phyloP scores from a whole-genome alignment of 2,797 vertebrate species.

The Champsocephalus gunnari region DNA sequence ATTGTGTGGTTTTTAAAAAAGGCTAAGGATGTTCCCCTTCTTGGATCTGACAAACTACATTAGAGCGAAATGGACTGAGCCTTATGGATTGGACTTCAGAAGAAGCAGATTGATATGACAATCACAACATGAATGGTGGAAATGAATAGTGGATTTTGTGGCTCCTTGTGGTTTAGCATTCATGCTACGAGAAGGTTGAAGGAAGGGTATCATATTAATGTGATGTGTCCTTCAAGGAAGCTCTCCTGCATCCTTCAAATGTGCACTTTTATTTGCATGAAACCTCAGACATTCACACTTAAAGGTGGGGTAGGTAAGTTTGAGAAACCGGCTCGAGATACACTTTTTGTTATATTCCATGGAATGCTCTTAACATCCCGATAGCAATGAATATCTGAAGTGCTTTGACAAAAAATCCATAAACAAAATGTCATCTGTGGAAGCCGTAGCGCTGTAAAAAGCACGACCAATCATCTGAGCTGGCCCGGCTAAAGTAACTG shows the following conservation, averaged over 20 bases:
- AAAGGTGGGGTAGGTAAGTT: too few species aligned
- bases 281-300: background rate
- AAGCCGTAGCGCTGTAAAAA: too few species aligned
- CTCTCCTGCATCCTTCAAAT: conserved; percentile 17
- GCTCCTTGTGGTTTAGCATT: conserved; percentile 23
- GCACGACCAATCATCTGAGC: too few species aligned
- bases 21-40: conserved; percentile 42
- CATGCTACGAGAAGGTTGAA: conserved; percentile 29
- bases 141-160: conserved; percentile 13
- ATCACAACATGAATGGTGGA: conserved; percentile 33
- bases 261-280: conserved; percentile 32
- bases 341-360: too few species aligned
- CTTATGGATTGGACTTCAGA: conserved; percentile 56
- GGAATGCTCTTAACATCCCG: too few species aligned
- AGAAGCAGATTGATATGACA: conserved; percentile 43
- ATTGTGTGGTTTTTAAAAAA: conserved; percentile 46
- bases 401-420: too few species aligned
- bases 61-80: conserved; percentile 53
- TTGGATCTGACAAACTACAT: conserved; percentile 66
- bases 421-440: too few species aligned
- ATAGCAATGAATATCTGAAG: too few species aligned
- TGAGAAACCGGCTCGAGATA: too few species aligned
- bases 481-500: too few species aligned
- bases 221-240: conserved; percentile 48
- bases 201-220: conserved; percentile 35